Evolutionary conservation across 2,888 invertebrate species (phyloP), one percentile per base, ranked within the genome.

Genomic region (Chironomus tentans): DNA sequence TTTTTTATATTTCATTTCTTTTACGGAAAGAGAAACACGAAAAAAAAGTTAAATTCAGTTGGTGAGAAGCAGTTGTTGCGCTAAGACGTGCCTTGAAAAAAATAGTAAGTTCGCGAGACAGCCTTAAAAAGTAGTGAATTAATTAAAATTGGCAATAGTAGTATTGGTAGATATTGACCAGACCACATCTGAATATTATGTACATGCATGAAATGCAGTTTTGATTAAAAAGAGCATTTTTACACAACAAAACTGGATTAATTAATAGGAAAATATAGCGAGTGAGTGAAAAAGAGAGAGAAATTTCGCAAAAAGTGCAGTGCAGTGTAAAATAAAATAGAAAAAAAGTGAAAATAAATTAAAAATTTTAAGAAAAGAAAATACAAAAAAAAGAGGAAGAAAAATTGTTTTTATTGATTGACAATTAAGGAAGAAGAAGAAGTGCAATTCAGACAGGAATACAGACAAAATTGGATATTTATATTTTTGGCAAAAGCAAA

Each of bases 201-300:
- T 56, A 18, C 15, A 56, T 21, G 50, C 62, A 22, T 62, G 62
- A n/a, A 71, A 74, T 74, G 74, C 74, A 74, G 74, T 74, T 74
- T 74, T 74, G 68, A 74, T 68, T 74, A 74, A 74, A 65, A 21
- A 65, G 38, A 72, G 72, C 72, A n/a, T 56, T 56, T 72, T 72
- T 72, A 61, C 62, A 72, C 48, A 72, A 62, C 65, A 47, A n/a
- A 65, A 74, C 74, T 72, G 28, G 62, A 72, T 72, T 62, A 72
- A 72, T 71, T 50, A 56, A 71, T 50, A 22, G 50, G 28, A 68
- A 68, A 68, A 13, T 4, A 1, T 13, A 38, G 28, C 61, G 38
- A 56, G 56, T 18, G n/a, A 56, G 38, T 38, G 18, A 56, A 6
- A 38, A 28, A 18, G 18, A 70, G 12, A 70, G 21, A 47, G 13